These are phyloP conservation scores for Kryptolebias ocellatus DNA, from an alignment of 2,797 vertebrate genomes.

Conservation along the genomic window DNA sequence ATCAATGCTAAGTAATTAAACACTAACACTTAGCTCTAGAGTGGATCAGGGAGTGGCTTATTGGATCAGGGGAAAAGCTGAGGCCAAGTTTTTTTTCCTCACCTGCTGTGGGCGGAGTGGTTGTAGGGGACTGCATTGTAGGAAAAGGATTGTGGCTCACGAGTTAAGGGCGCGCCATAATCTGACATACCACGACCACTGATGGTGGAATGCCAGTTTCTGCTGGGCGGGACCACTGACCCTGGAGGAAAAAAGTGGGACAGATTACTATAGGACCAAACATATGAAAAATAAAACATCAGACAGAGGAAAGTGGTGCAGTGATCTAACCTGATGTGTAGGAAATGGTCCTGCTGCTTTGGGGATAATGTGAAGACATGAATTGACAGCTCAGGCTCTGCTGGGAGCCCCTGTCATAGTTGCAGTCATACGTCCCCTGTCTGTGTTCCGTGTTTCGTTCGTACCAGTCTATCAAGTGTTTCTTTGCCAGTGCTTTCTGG, in stretches of 20 bases:
- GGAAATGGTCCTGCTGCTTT: constrained; percentile 81
- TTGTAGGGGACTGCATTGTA: constrained; percentile 84
- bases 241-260: constrained; percentile 62
- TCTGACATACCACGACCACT: constrained; percentile 80
- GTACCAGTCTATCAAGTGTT: constrained; percentile 96
- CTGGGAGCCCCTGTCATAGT: constrained; percentile 88
- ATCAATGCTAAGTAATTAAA: constrained; percentile 59
- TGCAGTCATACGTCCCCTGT: constrained; percentile 79
- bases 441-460: constrained; percentile 88
- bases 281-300: neutral
- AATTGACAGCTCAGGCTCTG: constrained; percentile 87
- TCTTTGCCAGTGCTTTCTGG: constrained; percentile 91
- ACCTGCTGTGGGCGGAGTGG: constrained; percentile 90
- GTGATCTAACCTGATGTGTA: constrained; percentile 86
- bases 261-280: constrained; percentile 14
- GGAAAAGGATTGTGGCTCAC: constrained; percentile 83
- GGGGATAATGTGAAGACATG: constrained; percentile 83
- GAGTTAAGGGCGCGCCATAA: constrained; percentile 74
- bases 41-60: constrained; percentile 71
- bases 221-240: constrained; percentile 82
- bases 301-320: neutral
- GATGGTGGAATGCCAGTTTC: constrained; percentile 86
- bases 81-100: constrained; percentile 67
- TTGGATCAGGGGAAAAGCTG: constrained; percentile 59
- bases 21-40: constrained; percentile 53